Evolutionary conservation across 2,888 invertebrate genomes (phyloP).

Genomic region (Conchocele bisecta): DNA sequence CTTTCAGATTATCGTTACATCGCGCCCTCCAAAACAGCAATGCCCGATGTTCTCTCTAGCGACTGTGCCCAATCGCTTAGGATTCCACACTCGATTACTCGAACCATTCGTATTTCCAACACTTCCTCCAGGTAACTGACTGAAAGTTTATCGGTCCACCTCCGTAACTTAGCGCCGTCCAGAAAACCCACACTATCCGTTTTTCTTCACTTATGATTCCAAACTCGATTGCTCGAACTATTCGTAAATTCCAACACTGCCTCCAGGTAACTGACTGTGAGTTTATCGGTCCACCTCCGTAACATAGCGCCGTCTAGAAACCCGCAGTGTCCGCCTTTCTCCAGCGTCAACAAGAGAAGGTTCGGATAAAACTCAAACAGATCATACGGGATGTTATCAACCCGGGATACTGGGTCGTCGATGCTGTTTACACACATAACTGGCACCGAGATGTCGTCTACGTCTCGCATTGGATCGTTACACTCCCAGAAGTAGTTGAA

Average conservation of each 20-base stretch:
- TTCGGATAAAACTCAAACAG: conserved; percentile 79
- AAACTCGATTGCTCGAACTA: no score
- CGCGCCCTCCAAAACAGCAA: no score
- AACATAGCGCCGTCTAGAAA: conserved; percentile 71
- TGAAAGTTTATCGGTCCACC: no score
- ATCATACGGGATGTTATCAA: conserved; percentile 72
- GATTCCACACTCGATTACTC: no score
- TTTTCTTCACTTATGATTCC: no score
- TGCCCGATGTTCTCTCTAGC: no score
- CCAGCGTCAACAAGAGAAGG: conserved; percentile 73
- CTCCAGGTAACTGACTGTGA: conserved; percentile 68
- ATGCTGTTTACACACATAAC: conserved; percentile 76
- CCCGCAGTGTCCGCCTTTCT: conserved; percentile 80
- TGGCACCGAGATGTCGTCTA: conserved; percentile 79
- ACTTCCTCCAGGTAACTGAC: no score
- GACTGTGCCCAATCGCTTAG: no score
- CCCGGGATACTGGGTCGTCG: conserved; percentile 76
- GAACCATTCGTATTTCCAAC: no score
- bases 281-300: conserved; percentile 66
- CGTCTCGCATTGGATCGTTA: conserved; percentile 79
- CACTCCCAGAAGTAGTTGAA: conserved; percentile 76
- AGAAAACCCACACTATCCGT: no score
- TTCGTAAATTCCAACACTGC: conserved; percentile 68
- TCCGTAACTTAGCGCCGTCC: no score
- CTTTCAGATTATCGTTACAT: no score